Conservation (phyloP, 1,140 invertebrate genomes). For the Octopus sinensis region DNA sequence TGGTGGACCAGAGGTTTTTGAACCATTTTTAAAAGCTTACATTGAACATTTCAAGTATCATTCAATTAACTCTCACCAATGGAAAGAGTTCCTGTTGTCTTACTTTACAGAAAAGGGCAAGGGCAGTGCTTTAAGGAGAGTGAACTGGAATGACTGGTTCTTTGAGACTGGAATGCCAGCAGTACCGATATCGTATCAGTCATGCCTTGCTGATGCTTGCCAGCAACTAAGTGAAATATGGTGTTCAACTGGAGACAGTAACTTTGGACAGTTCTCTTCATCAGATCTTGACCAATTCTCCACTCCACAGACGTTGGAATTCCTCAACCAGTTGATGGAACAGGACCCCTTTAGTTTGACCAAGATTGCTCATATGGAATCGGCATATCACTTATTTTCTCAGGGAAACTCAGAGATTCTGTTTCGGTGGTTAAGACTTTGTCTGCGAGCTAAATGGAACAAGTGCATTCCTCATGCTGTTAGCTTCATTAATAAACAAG, state of each 20-base stretch:
- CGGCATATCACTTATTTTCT: slow-evolving; percentile 68
- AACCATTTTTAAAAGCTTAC: slow-evolving; percentile 80
- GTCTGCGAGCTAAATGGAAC: slow-evolving; percentile 71
- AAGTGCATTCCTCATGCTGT: slow-evolving; percentile 67
- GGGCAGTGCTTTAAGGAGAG: slow-evolving; percentile 47
- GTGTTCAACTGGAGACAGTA: slow-evolving; percentile 58
- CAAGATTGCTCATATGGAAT: slow-evolving; percentile 65
- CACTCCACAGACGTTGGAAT: too few species aligned
- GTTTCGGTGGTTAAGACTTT: slow-evolving; percentile 73
- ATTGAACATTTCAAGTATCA: slow-evolving; percentile 77
- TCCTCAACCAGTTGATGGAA: too few species aligned
- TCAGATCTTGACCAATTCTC: too few species aligned
- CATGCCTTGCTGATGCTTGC: slow-evolving; percentile 67
- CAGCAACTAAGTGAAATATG: slow-evolving; percentile 64
- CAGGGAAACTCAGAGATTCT: slow-evolving; percentile 76
- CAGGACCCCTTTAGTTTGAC: too few species aligned
- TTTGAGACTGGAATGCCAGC: slow-evolving; percentile 80
- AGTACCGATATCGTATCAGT: slow-evolving; percentile 51
- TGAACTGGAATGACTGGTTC: slow-evolving; percentile 88
- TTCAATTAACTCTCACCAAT: slow-evolving; percentile 79
- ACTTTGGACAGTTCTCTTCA: slow-evolving; percentile 57
- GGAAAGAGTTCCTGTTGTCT: slow-evolving; percentile 73
- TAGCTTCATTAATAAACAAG: slow-evolving; percentile 76
- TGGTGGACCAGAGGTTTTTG: slow-evolving; percentile 81
- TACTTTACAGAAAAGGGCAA: slow-evolving; percentile 69